These are phyloP conservation scores for Pantelozetes paolii DNA, from an alignment of 2,888 invertebrate species.

Conservation along the genomic window DNA sequence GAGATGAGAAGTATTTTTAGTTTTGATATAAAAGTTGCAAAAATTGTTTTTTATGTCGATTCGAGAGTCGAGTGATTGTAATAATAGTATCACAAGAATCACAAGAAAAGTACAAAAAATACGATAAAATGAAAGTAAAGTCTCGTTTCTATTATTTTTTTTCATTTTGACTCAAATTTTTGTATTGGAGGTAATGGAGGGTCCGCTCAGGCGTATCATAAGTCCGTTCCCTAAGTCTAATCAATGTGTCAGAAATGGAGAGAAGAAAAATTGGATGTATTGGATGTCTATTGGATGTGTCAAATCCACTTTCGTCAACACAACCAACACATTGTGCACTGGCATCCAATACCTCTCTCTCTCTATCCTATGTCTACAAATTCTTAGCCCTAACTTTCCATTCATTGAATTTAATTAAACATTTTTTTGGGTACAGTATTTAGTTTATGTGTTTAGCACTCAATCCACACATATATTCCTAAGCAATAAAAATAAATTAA, in stretches of 20 bases:
- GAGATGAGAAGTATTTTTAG: background rate
- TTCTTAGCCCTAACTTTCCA: too few species aligned
- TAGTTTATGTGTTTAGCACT: too few species aligned
- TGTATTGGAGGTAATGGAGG: conserved; percentile 8
- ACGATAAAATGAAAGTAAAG: conserved; percentile 21
- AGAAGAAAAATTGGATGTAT: conserved; percentile 17
- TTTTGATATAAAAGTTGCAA: background rate
- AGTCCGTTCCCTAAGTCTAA: conserved; percentile 20
- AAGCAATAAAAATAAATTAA: too few species aligned
- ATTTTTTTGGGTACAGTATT: too few species aligned
- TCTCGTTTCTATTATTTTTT: background rate
- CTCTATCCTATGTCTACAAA: too few species aligned
- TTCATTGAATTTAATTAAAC: too few species aligned
- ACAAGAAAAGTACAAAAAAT: too few species aligned
- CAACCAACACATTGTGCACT: background rate
- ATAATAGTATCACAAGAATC: conserved; percentile 4
- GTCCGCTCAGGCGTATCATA: conserved; percentile 6
- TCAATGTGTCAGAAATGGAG: conserved; percentile 28
- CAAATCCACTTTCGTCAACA: conserved; percentile 24
- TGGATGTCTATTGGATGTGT: background rate
- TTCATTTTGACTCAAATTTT: background rate
- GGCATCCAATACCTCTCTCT: background rate
- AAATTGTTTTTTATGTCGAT: conserved; percentile 14
- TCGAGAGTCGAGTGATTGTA: conserved; percentile 8
- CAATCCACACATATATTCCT: too few species aligned